Conservation (phyloP, 2,888 invertebrate species). For the Drosophila affinis region DNA sequence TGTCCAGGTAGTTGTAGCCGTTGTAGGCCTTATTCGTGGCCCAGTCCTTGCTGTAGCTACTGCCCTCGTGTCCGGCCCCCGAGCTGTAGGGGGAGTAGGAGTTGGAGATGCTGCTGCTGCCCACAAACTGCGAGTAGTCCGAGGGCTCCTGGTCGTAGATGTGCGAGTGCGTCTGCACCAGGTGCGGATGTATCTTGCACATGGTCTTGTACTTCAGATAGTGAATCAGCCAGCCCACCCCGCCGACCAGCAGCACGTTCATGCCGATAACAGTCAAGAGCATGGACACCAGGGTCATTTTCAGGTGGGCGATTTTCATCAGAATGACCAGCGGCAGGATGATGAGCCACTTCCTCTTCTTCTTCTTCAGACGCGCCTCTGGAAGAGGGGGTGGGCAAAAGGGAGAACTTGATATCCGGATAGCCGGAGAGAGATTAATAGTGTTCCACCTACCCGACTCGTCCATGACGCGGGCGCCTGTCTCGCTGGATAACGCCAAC, state of each 20-base stretch:
- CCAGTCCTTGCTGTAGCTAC: constrained; percentile 81
- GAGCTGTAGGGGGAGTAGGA: constrained; percentile 67
- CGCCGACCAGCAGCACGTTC: constrained; percentile 80
- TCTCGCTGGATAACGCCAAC: constrained; percentile 74
- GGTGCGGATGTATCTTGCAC: constrained; percentile 82
- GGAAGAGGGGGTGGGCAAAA: neutral
- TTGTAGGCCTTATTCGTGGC: constrained; percentile 80
- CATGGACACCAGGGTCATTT: constrained; percentile 80
- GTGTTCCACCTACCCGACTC: constrained; percentile 66
- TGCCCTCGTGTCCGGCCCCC: constrained; percentile 22
- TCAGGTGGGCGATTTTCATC: constrained; percentile 82
- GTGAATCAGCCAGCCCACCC: constrained; percentile 81
- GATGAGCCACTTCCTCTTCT: constrained; percentile 81
- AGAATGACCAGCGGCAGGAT: constrained; percentile 81
- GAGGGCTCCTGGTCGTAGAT: constrained; percentile 81
- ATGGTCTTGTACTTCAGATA: constrained; percentile 82
- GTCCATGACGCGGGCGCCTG: constrained; percentile 72
- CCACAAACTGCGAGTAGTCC: constrained; percentile 82
- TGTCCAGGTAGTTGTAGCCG: constrained; percentile 80
- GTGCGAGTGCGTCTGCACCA: constrained; percentile 82
- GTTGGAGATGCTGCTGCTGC: constrained; percentile 75
- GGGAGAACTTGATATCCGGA: neutral
- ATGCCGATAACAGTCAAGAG: constrained; percentile 79
- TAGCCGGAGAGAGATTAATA: neutral
- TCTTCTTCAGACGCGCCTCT: constrained; percentile 73